phyloP scores from a whole-genome alignment of 2,113 vertebrate genomes.

The Paratilapia polleni region DNA sequence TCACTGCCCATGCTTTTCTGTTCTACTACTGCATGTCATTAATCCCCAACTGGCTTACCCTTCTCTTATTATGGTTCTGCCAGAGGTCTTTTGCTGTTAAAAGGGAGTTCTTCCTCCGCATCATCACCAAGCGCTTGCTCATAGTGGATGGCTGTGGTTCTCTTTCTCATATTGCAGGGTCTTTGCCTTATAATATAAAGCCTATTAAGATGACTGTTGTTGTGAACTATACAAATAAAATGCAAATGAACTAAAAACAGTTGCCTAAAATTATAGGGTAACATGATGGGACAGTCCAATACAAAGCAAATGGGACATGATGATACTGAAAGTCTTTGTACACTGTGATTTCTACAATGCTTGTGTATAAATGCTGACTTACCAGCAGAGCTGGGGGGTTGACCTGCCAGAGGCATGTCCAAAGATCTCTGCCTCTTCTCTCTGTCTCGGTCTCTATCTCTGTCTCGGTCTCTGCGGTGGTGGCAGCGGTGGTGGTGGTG shows the following conservation, averaged over 20 bases:
- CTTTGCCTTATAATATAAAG: neutral
- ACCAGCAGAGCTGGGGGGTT: conserved; percentile 82
- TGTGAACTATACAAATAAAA: neutral
- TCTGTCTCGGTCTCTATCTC: conserved; percentile 83
- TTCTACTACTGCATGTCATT: neutral
- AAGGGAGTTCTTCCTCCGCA: neutral
- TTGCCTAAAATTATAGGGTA: neutral
- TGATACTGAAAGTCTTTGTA: neutral
- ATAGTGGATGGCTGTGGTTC: neutral
- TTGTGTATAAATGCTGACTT: conserved; percentile 20
- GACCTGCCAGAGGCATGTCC: conserved; percentile 83
- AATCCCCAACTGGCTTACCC: no score
- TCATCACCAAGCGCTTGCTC: neutral
- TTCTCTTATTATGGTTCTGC: neutral
- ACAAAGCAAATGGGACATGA: neutral
- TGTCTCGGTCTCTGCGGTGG: conserved; percentile 87
- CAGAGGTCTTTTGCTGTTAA: neutral
- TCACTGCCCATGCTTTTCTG: neutral
- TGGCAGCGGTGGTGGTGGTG: conserved; percentile 91
- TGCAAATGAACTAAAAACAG: neutral
- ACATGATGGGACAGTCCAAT: neutral
- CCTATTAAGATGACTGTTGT: neutral
- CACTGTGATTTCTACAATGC: neutral
- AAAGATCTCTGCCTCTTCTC: conserved; percentile 91
- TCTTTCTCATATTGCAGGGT: neutral